Conservation (phyloP, 2,113 vertebrate species). For the Himantopus leucocephalus region DNA sequence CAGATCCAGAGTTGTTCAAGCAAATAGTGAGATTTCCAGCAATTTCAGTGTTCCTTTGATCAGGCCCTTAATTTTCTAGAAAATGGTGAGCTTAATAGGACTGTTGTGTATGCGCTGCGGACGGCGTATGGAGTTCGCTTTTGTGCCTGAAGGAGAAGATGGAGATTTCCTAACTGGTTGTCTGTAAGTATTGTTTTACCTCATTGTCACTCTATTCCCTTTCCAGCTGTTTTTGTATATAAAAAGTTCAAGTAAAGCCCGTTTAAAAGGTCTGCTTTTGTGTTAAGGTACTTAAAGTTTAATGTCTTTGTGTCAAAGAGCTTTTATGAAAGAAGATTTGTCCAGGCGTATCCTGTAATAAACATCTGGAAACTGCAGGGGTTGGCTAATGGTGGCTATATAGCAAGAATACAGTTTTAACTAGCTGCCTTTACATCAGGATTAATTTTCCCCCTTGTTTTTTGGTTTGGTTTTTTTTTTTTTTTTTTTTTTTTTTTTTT, state of each 20-base stretch:
- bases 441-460: background rate
- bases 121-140: background rate
- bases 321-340: constrained; percentile 44
- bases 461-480: no score
- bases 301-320: constrained; percentile 11
- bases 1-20: constrained; percentile 3
- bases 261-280: constrained; percentile 10
- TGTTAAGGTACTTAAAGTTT: constrained; percentile 47
- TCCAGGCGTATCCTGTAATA: constrained; percentile 41
- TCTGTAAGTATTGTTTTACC: constrained; percentile 30
- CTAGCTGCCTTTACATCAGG: background rate
- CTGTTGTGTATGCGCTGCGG: background rate
- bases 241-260: constrained; percentile 14
- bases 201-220: constrained; percentile 14
- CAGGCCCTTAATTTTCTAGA: background rate
- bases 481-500: no score
- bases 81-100: background rate
- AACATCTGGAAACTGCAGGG: constrained; percentile 52
- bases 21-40: background rate
- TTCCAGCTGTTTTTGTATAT: constrained; percentile 29
- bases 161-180: constrained; percentile 6
- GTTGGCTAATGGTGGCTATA: background rate
- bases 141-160: background rate
- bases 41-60: constrained; percentile 29
- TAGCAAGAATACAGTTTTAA: background rate